A percentile compares a stretch with the other conserved stretches of the same genome.
Conservation (phyloP, 2,888 invertebrate species). For the Atethmia centrago region DNA sequence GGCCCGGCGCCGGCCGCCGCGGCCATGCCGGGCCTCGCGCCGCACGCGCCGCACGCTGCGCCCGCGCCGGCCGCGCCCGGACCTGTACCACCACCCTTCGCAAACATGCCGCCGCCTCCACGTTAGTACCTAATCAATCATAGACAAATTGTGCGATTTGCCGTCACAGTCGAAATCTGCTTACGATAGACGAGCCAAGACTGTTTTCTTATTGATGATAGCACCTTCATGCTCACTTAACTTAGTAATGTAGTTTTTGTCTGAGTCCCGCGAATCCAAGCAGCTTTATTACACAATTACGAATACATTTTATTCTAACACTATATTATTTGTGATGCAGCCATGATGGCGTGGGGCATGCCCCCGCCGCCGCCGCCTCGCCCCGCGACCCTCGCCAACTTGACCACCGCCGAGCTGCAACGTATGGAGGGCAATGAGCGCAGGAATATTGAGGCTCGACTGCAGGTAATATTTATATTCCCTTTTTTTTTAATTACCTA, state of each 20-base stretch:
- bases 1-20: conserved; percentile 56
- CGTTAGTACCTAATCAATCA: conserved; percentile 72
- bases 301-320: neutral
- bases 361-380: conserved; percentile 93
- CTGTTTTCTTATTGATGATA: neutral
- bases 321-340: conserved; percentile 65
- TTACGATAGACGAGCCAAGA: neutral
- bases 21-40: conserved; percentile 58
- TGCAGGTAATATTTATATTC: conserved; percentile 90
- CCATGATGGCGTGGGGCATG: conserved; percentile 88
- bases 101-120: conserved; percentile 83
- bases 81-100: conserved; percentile 80
- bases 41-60: conserved; percentile 69
- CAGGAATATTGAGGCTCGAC: conserved; percentile 96
- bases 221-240: neutral
- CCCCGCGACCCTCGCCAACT: conserved; percentile 93
- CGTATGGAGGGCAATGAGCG: conserved; percentile 97
- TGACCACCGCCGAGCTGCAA: conserved; percentile 95
- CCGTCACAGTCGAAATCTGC: neutral
- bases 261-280: neutral
- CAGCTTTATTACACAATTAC: neutral
- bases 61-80: conserved; percentile 69
- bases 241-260: neutral
- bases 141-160: neutral
- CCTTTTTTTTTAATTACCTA: neutral